Base-by-base conservation (phyloP, 2,113 vertebrate species). In the Cathartes aura region DNA sequence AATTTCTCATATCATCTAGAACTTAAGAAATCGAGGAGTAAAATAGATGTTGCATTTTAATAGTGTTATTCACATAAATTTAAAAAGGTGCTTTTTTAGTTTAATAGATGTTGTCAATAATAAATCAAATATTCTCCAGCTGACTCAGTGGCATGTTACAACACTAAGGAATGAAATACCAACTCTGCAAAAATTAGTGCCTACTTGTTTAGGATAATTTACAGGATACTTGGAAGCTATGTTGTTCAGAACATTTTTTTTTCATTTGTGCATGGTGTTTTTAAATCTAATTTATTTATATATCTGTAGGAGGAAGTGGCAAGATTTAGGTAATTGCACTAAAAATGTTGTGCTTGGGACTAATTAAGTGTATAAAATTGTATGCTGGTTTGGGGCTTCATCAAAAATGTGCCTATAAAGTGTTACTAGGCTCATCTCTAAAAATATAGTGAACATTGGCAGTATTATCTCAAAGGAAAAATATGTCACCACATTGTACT, bases 401-500 rank as follows among this genome's bases (percentile, higher is more conserved):
- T 60, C 5, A 93, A 73, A 75, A 70, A 48, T 30, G 4, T 48
- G 23, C 32, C 12, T 45, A 26, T 48, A 73, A 22, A 43, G 3
- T 62, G 14, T 59, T 55, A 40, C n/a, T 73, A 73, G 15, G 27
- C 9, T 87, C 21, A 45, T 79, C n/a, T 74, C 66, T 87, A 55
- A 83, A 89, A 79, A 82, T 40, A 48, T 3, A 12, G n/a, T 23
- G 30, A 62, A 74, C 6, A 34, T 23, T 23, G 8, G n/a, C 15
- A 53, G 5, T 50, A 73, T 43, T 80, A 20, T 43, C 30, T 52
- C 47, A 68, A 92, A 91, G 76, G 15, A 74, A 84, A 93, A 75
- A 38, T 12, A 18, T 9, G 12, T 66, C 0, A 0, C 19, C 48
- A 38, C 26, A 32, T 36, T 64, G 24, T 73, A 68, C 60, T 55